phyloP scores from a whole-genome alignment of 2,797 vertebrate species.

The Mormyrus proboscirostris region DNA sequence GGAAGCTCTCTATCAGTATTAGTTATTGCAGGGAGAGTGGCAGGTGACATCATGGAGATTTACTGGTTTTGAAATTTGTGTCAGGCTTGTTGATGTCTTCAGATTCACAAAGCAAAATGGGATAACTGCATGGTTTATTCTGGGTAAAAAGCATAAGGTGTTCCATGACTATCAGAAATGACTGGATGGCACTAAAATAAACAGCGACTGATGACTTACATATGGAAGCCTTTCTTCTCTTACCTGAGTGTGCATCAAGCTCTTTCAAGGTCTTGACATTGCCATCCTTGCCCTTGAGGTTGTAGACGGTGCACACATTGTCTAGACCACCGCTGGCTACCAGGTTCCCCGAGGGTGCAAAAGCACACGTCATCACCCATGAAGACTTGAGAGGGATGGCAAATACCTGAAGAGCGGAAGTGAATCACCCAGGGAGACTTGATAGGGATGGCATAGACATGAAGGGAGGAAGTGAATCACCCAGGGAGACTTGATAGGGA shows the following conservation, averaged over 20 bases:
- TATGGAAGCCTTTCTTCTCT: constrained; percentile 22
- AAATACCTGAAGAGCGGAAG: constrained; percentile 52
- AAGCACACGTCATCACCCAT: constrained; percentile 85
- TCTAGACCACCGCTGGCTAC: constrained; percentile 81
- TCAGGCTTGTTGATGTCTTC: not conserved
- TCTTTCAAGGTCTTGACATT: constrained; percentile 74
- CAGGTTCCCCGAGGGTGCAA: constrained; percentile 76
- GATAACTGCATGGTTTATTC: not conserved
- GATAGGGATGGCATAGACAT: too few relatives aligned
- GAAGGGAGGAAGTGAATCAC: too few relatives aligned
- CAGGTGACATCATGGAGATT: too few relatives aligned
- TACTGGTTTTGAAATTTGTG: not conserved
- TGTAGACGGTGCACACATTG: constrained; percentile 81
- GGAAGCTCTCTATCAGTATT: not conserved
- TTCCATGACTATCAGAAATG: not conserved
- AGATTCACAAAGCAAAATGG: not conserved
- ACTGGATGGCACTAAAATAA: not conserved
- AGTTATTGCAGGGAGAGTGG: not conserved
- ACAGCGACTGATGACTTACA: not conserved
- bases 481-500: too few relatives aligned
- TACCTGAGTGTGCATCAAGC: constrained; percentile 79
- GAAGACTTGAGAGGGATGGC: constrained; percentile 80
- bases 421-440: not conserved
- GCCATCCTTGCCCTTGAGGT: constrained; percentile 67
- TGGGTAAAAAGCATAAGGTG: not conserved